These are phyloP conservation scores for Acrobasis consociella DNA, from an alignment of 2,888 invertebrate species.

Conservation along the genomic window DNA sequence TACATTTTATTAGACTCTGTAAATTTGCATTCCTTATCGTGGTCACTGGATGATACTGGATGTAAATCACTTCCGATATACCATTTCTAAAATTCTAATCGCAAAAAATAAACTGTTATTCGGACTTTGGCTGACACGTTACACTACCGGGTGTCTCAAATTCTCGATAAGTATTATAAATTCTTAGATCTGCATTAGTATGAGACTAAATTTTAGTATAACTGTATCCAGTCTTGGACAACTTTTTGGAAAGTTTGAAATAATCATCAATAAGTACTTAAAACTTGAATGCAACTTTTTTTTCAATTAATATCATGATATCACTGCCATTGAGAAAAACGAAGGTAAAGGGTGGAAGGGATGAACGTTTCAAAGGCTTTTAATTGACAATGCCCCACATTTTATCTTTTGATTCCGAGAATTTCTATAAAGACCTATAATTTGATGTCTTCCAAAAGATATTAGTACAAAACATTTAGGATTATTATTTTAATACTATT, in stretches of 20 bases:
- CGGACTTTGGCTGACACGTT: too few relatives aligned
- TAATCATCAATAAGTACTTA: neutral
- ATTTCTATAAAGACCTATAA: neutral
- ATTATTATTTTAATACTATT: neutral
- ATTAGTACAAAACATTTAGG: neutral
- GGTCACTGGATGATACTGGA: too few relatives aligned
- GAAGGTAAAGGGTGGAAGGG: neutral
- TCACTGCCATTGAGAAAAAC: neutral
- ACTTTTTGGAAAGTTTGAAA: neutral
- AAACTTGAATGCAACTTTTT: neutral
- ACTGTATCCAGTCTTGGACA: neutral
- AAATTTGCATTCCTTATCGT: too few relatives aligned
- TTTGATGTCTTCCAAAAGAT: constrained; percentile 6
- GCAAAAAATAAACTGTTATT: too few relatives aligned
- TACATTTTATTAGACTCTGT: too few relatives aligned
- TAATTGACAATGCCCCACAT: neutral
- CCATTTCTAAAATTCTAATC: too few relatives aligned
- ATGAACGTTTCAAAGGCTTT: neutral
- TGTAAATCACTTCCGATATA: too few relatives aligned
- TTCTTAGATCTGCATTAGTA: too few relatives aligned
- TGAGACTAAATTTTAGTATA: too few relatives aligned
- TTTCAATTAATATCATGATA: neutral
- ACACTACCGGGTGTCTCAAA: too few relatives aligned
- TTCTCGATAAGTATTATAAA: too few relatives aligned
- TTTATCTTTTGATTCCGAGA: neutral